A percentile compares a stretch with the other conserved stretches of the same genome.
These are phyloP conservation scores for Sanderia malayensis DNA, from an alignment of 30 jellyfish, hydroid and myxozoan genomes.

Conservation along the genomic window DNA sequence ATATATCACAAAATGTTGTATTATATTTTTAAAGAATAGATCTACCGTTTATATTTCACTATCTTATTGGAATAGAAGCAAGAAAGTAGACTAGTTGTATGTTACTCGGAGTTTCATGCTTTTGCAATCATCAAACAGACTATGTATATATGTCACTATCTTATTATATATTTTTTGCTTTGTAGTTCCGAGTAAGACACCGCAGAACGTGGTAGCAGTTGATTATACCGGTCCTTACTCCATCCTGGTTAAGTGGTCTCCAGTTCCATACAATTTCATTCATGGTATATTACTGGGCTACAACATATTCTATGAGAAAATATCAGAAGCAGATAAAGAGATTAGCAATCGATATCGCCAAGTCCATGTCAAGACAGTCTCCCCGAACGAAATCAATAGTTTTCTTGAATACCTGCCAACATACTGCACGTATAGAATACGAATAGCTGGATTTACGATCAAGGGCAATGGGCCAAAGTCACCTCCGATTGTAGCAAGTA, in stretches of 20 bases:
- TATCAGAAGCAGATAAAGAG: conserved; percentile 33
- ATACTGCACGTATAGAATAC: conserved; percentile 34
- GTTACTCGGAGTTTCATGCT: no score
- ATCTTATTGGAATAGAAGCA: no score
- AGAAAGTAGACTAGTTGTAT: not conserved
- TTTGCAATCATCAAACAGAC: no score
- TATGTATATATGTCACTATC: not conserved
- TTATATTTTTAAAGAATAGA: no score
- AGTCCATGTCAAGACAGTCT: not conserved
- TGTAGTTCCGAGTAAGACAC: conserved; percentile 60
- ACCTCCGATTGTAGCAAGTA: conserved; percentile 28
- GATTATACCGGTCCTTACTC: conserved; percentile 64
- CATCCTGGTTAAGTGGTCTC: conserved; percentile 30
- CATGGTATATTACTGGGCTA: conserved; percentile 40
- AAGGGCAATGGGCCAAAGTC: conserved; percentile 38
- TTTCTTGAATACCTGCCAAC: conserved; percentile 45
- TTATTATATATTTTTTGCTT: not conserved
- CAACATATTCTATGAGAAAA: conserved; percentile 10
- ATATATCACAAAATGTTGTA: no score
- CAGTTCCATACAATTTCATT: conserved; percentile 33
- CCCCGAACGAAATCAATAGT: not conserved
- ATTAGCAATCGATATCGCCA: no score
- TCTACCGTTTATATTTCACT: no score
- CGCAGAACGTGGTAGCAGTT: conserved; percentile 16
- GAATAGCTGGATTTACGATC: conserved; percentile 21